phyloP scores from a whole-genome alignment of 2,888 invertebrate genomes.

The Stenoptilia bipunctidactyla region DNA sequence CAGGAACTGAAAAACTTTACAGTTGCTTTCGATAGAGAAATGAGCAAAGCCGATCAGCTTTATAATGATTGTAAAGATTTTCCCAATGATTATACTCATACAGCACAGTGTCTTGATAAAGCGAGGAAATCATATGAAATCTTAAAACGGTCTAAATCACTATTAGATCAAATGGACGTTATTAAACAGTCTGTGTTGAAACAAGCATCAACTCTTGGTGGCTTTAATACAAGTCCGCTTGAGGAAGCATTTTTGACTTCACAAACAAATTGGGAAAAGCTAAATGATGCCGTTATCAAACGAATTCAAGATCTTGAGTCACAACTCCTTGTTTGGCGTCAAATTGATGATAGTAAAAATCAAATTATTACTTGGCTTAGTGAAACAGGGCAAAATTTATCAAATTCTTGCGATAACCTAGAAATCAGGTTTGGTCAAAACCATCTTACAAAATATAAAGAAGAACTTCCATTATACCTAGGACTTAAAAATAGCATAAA shows the following conservation, averaged over 20 bases:
- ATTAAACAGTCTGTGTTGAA: conserved; percentile 80
- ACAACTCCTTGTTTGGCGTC: conserved; percentile 92
- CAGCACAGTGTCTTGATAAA: conserved; percentile 78
- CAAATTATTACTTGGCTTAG: conserved; percentile 87
- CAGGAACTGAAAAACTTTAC: conserved; percentile 82
- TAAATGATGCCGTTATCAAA: conserved; percentile 79
- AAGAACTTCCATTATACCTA: conserved; percentile 84
- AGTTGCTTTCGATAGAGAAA: conserved; percentile 76
- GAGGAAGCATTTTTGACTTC: conserved; percentile 73
- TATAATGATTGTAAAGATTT: conserved; percentile 74
- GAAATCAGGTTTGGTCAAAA: conserved; percentile 86
- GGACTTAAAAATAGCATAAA: conserved; percentile 82
- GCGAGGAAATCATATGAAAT: conserved; percentile 82
- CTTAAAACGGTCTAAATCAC: conserved; percentile 79
- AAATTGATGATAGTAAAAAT: conserved; percentile 88
- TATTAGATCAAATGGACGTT: conserved; percentile 82
- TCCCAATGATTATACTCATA: conserved; percentile 80
- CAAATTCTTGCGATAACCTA: conserved; percentile 81
- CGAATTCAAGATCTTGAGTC: conserved; percentile 87
- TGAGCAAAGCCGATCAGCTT: conserved; percentile 77
- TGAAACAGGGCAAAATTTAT: conserved; percentile 83
- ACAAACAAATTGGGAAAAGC: conserved; percentile 78
- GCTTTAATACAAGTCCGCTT: conserved; percentile 73
- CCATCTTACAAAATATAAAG: conserved; percentile 85
- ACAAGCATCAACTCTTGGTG: conserved; percentile 77